phyloP scores from a whole-genome alignment of 2,113 vertebrate species.

The Leptobrachium leishanense region DNA sequence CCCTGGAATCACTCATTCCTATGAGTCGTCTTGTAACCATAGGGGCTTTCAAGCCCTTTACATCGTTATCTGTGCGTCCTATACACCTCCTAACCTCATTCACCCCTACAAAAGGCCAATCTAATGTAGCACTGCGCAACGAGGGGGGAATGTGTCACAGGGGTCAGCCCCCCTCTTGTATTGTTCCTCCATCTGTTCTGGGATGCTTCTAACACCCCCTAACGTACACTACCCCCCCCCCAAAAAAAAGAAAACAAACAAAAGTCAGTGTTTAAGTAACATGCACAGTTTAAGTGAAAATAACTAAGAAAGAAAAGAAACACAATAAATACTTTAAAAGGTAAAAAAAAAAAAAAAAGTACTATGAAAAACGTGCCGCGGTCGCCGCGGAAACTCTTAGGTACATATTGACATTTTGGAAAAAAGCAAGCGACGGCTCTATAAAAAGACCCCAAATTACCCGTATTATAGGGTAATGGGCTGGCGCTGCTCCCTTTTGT shows the following conservation, averaged over 20 bases:
- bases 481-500: neutral
- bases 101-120: slow-evolving; percentile 4
- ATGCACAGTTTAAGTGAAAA: too few relatives aligned
- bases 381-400: too few relatives aligned
- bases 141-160: slow-evolving; percentile 5
- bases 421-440: neutral
- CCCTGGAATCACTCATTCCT: too few relatives aligned
- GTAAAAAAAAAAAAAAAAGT: too few relatives aligned
- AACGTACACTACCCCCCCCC: neutral
- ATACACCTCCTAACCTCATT: neutral
- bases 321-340: too few relatives aligned
- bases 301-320: too few relatives aligned
- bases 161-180: slow-evolving; percentile 20
- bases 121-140: neutral
- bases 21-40: too few relatives aligned
- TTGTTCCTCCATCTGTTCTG: slow-evolving; percentile 43
- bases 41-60: neutral
- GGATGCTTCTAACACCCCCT: neutral
- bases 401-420: too few relatives aligned
- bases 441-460: neutral
- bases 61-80: neutral
- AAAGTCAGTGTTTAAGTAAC: slow-evolving; percentile 8
- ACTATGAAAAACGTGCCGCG: too few relatives aligned
- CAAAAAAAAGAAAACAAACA: neutral
- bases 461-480: slow-evolving; percentile 7